Percentiles rank a stretch among this genome's conserved stretches.
Conservation (phyloP, 64 coral and sea anemone genomes). For the Montipora efflorescens region DNA sequence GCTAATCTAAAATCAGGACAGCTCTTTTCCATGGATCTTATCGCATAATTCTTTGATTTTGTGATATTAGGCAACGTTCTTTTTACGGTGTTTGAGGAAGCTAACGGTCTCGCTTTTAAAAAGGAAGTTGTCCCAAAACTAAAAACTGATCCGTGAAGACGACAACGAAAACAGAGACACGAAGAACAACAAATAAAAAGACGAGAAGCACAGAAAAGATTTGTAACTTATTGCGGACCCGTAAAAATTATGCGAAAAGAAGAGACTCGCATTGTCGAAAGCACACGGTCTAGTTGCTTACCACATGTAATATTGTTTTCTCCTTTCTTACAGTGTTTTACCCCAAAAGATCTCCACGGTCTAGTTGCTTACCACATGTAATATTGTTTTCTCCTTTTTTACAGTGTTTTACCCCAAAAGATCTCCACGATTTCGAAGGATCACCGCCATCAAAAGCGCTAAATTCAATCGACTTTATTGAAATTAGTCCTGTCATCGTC, state of each 20-base stretch:
- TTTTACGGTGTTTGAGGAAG: no score
- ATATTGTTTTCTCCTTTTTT: background rate
- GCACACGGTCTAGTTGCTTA: background rate
- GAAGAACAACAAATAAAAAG: no score
- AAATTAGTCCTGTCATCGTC: conserved; percentile 3
- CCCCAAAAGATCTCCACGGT: background rate
- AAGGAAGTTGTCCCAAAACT: no score
- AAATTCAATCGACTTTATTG: background rate
- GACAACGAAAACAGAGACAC: no score
- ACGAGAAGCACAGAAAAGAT: background rate
- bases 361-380: background rate
- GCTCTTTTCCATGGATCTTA: no score
- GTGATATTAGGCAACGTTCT: no score
- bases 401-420: background rate
- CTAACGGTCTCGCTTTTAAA: no score
- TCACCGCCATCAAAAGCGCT: background rate
- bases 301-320: background rate
- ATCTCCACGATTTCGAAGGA: background rate
- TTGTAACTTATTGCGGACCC: no score
- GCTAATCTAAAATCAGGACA: no score
- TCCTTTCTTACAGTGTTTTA: background rate
- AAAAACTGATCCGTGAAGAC: no score
- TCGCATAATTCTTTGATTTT: no score
- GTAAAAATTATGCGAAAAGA: no score
- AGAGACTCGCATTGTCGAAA: background rate